phyloP scores from a whole-genome alignment of 2,113 vertebrate species.

The Chionodraco myersi region DNA sequence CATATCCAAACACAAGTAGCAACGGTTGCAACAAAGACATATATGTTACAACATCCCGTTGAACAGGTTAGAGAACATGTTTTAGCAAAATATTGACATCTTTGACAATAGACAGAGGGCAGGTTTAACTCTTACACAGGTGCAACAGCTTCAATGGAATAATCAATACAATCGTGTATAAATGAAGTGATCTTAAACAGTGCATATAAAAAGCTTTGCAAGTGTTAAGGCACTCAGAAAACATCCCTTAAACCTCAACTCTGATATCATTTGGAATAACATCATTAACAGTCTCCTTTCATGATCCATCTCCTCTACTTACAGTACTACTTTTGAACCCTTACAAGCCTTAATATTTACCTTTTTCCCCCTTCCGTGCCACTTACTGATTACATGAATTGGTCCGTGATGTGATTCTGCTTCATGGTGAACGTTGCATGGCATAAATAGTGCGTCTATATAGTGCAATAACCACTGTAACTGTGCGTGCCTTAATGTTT shows the following conservation, averaged over 20 bases:
- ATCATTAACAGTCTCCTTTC: neutral
- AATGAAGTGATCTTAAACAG: neutral
- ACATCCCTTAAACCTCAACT: slow-evolving; percentile 22
- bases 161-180: slow-evolving; percentile 3
- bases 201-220: slow-evolving; percentile 52
- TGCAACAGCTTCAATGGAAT: slow-evolving; percentile 4
- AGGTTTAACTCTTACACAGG: neutral
- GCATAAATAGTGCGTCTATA: slow-evolving; percentile 33
- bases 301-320: neutral
- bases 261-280: neutral
- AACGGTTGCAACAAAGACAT: neutral
- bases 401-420: slow-evolving; percentile 54
- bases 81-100: slow-evolving; percentile 27
- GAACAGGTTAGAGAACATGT: neutral
- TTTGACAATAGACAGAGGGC: neutral
- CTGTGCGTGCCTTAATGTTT: slow-evolving; percentile 53
- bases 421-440: slow-evolving; percentile 31
- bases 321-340: neutral
- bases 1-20: slow-evolving; percentile 32
- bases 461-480: slow-evolving; percentile 61
- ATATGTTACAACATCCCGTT: neutral
- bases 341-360: neutral
- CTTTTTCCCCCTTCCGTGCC: neutral
- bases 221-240: slow-evolving; percentile 71
- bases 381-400: slow-evolving; percentile 11